phyloP scores from a whole-genome alignment of 2,888 invertebrate species.

The Drosophila affinis region DNA sequence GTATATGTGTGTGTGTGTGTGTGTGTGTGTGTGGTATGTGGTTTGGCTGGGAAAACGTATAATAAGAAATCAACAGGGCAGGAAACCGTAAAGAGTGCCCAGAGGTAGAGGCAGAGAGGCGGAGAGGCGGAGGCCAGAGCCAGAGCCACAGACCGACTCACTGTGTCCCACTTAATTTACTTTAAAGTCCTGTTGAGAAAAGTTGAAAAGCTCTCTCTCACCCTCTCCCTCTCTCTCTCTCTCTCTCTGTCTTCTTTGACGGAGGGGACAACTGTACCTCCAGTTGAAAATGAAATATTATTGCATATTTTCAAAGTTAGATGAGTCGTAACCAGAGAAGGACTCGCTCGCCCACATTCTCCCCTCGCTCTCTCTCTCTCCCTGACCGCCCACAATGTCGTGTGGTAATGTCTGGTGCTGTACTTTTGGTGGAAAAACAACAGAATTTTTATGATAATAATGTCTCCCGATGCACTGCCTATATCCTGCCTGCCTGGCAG shows the following conservation, averaged over 20 bases:
- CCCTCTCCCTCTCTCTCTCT: too few species aligned
- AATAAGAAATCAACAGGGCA: constrained; percentile 49
- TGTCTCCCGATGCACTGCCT: too few species aligned
- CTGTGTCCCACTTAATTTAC: constrained; percentile 73
- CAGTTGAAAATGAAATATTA: constrained; percentile 12
- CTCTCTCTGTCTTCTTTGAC: neutral
- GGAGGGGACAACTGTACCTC: neutral
- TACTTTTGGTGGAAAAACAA: too few species aligned
- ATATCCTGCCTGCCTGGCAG: too few species aligned
- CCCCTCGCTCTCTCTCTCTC: too few species aligned
- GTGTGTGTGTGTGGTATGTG: constrained; percentile 16
- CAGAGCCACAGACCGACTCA: constrained; percentile 58
- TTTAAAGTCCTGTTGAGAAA: constrained; percentile 55
- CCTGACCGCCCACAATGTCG: too few species aligned
- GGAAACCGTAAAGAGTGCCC: constrained; percentile 7
- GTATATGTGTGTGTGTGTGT: constrained; percentile 2
- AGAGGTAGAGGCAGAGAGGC: constrained; percentile 44
- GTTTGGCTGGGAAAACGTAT: constrained; percentile 58
- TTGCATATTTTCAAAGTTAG: constrained; percentile 4
- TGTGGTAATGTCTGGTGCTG: too few species aligned
- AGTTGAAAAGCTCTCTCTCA: constrained; percentile 28
- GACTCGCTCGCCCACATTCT: too few species aligned
- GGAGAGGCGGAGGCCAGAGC: constrained; percentile 24
- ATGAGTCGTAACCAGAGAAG: too few species aligned
- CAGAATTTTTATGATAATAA: too few species aligned